Evolutionary conservation across 2,113 vertebrate species (phyloP), one percentile per base, ranked within the genome.

Genomic region (Mesoclemmys tuberculata): DNA sequence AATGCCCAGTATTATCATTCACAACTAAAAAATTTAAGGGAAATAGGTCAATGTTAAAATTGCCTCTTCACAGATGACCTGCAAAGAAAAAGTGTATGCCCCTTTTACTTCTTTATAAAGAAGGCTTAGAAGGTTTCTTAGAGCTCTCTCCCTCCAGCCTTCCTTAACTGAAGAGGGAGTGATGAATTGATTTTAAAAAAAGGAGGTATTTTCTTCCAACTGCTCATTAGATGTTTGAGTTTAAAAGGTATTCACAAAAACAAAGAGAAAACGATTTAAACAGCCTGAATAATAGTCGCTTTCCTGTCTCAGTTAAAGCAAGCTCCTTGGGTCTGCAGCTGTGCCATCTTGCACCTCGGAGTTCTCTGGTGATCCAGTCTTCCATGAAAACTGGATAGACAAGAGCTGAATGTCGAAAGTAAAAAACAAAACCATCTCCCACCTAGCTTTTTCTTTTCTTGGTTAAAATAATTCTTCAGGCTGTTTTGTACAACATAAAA

Each of bases 401-500:
- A 89, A 88, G 4, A 92, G 74, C 91, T 82, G 0, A 80, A 86
- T 48, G 80, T 86, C 31, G 90, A 51, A 8, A 71, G 3, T 80
- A 61, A 87, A 80, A 85, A 71, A 71, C 61, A 4, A 0, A 81
- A 78, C 27, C 31, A 64, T 64, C 31, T 35, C 18, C n/a, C 10
- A 41, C 38, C n/a, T n/a, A n/a, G n/a, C 19, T 8, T 1, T 0
- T 10, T 51, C 74, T 68, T 82, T 51, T 4, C 13, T 51, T 55
- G 4, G 77, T 56, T 90, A 55, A 90, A 91, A 9, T 18, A 51
- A 56, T 27, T 27, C 41, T 74, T 26, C 51, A 44, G 8, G 3
- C 6, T 4, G 91, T 91, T 92, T 86, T n/a, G 56, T 78, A 51
- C 13, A 31, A 92, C 79, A 80, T 93, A 92, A 97, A 89, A 84